These are phyloP conservation scores for Craniophora ligustri DNA, from an alignment of 2,888 invertebrate species.

Conservation along the genomic window DNA sequence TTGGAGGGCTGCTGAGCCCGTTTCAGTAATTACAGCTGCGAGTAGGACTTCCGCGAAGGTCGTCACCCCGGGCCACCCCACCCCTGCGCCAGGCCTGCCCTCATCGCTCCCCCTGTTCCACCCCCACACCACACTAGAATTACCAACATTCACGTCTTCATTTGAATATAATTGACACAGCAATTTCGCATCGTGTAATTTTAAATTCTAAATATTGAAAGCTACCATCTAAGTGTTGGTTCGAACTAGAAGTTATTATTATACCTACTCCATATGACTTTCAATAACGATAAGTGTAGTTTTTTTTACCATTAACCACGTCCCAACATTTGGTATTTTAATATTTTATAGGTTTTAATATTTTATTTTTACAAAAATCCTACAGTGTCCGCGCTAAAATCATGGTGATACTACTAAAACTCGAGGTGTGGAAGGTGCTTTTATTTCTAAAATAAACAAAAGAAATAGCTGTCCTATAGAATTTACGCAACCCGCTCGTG, in stretches of 20 bases:
- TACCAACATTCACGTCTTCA: conserved; percentile 34
- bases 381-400: conserved; percentile 12
- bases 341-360: background rate
- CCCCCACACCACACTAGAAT: conserved; percentile 39
- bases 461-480: conserved; percentile 47
- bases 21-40: conserved; percentile 68
- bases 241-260: background rate
- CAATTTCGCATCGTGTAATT: conserved; percentile 24
- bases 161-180: conserved; percentile 33
- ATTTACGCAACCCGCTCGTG: conserved; percentile 40
- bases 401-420: conserved; percentile 23
- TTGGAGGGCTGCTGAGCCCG: conserved; percentile 61
- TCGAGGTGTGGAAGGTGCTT: conserved; percentile 33
- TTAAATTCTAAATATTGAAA: conserved; percentile 26
- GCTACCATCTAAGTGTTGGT: conserved; percentile 23
- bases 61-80: conserved; percentile 55
- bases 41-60: conserved; percentile 73
- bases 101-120: conserved; percentile 20
- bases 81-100: conserved; percentile 12
- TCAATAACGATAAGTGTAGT: background rate
- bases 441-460: conserved; percentile 53
- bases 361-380: background rate
- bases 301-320: too few species aligned
- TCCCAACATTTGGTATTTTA: too few species aligned
- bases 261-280: too few species aligned